Evolutionary conservation across 2,888 invertebrate genomes (phyloP), one percentile per base, ranked within the genome.

Genomic region (Pristionchus japonicus): DNA sequence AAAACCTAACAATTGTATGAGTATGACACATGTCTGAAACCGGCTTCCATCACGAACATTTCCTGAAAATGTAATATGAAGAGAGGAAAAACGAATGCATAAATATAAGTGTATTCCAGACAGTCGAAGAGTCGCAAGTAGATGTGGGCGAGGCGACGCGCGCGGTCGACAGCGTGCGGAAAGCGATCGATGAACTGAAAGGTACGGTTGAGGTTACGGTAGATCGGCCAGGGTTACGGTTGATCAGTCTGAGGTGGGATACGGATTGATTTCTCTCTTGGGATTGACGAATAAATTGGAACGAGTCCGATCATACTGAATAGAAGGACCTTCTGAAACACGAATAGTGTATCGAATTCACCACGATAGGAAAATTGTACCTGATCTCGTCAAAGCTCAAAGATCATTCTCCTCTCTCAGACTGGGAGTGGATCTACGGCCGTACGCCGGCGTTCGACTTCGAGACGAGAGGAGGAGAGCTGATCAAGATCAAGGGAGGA

Each of bases 381-480:
- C n/a, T n/a, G n/a, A n/a, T n/a, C n/a, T n/a, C n/a, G n/a, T 23
- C 9, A 57, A 57, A 57, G n/a, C 23, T 57, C 57, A 57, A 52
- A 7, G 43, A 43, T 43, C 43, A 43, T 43, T 43, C 11, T 9
- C 20, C 20, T 6, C n/a, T 57, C 23, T 67, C 43, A 77, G 77
- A 43, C 43, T 98, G 97, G 97, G 96, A 97, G 89, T 98, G 98
- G 98, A 96, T 96, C 90, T 97, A 96, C 94, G 98, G 97, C 1
- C 96, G 96, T 94, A 97, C 98, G 0, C 98, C 98, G 0, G 96
- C 96, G 91, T 98, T 98, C 77, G 88, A 86, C 20, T 37, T 86
- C 34, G 34, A 49, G 27, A 49, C 47, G 40, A 64, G 43, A 13
- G 31, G 43, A 15, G 64, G 37, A 40, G 85, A 85, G 43, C n/a